These are phyloP conservation scores for Elysia crispata DNA, from an alignment of 2,888 invertebrate species.

Conservation along the genomic window DNA sequence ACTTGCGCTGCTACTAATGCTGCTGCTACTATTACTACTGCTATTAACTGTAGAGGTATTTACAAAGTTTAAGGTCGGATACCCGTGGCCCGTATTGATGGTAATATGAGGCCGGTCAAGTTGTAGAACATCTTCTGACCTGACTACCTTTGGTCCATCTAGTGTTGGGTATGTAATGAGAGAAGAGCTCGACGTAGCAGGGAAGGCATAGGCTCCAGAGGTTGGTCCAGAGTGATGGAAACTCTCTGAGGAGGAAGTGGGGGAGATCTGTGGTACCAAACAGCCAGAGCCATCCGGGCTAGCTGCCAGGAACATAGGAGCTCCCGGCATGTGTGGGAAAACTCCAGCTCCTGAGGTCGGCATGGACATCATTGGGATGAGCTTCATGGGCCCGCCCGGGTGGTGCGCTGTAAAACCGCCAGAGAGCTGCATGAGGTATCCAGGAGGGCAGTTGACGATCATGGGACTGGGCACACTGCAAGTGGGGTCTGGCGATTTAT, in stretches of 20 bases:
- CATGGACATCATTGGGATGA: constrained; percentile 61
- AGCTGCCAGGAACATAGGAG: constrained; percentile 52
- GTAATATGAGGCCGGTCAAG: constrained; percentile 27
- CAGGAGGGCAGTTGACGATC: constrained; percentile 46
- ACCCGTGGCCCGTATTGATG: constrained; percentile 6
- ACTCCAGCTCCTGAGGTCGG: constrained; percentile 42
- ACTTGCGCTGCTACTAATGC: no score
- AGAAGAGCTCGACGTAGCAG: constrained; percentile 43
- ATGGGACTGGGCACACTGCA: constrained; percentile 10
- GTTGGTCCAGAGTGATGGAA: constrained; percentile 18
- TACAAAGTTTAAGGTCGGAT: constrained; percentile 6
- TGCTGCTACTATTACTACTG: no score
- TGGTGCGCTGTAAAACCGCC: constrained; percentile 54
- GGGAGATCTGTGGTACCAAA: constrained; percentile 17
- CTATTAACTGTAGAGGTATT: no score
- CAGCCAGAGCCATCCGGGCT: constrained; percentile 49
- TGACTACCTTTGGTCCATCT: constrained; percentile 45
- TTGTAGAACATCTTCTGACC: constrained; percentile 36
- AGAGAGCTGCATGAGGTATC: constrained; percentile 50
- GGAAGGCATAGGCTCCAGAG: constrained; percentile 5
- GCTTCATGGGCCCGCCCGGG: constrained; percentile 53
- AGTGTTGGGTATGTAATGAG: constrained; percentile 50
- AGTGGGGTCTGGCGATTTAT: no score
- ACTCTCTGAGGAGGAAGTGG: constrained; percentile 29
- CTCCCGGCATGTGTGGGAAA: constrained; percentile 46